Evolutionary conservation across 2,888 invertebrate species (phyloP), one percentile per base, ranked within the genome.

Genomic region (Lutraria lutraria): DNA sequence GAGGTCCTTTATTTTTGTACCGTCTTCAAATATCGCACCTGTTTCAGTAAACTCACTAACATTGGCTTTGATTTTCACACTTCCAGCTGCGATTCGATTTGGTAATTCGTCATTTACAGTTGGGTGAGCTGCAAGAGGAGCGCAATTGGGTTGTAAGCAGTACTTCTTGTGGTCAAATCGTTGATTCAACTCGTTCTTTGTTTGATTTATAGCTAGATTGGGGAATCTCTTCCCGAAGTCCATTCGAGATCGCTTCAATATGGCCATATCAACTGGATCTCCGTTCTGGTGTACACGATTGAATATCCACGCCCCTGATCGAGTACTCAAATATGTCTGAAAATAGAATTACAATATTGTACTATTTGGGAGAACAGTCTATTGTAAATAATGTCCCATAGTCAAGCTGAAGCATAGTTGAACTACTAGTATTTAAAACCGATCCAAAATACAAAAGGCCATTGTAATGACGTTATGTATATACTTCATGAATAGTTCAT

Each of bases 281-380:
- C 96, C 96, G 13, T 93, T 81, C n/a, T 94, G 91, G 4, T 81
- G 89, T 13, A 97, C 94, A 29, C 97, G 92, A 87, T 96, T 96
- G 88, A 96, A 94, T 15, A 97, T 93, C 97, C 97, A 97, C 0
- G 96, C 93, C 16, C 97, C 97, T 19, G 96, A 92, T 8, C 97
- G 93, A 0, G 97, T 97, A 72, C 97, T 97, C 25, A 97, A 94
- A 53, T 95, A 97, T 0, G 97, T 96, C 97, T 97, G 60, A 19
- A 60, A 60, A 21, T 21, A 8, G 6, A 60, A 43, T 43, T 43
- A 8, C n/a, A n/a, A n/a, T n/a, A n/a, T n/a, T 43, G 2, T 8
- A 43, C 43, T 4, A 43, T 43, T 43, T 43, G 4, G 8, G 43
- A 43, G 43, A 43, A 43, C 43, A 43, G 43, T 2, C 43, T 43